These are phyloP conservation scores for Pentamera pediparva DNA, from an alignment of 53 echinoderm and acorn worm species.

Conservation along the genomic window DNA sequence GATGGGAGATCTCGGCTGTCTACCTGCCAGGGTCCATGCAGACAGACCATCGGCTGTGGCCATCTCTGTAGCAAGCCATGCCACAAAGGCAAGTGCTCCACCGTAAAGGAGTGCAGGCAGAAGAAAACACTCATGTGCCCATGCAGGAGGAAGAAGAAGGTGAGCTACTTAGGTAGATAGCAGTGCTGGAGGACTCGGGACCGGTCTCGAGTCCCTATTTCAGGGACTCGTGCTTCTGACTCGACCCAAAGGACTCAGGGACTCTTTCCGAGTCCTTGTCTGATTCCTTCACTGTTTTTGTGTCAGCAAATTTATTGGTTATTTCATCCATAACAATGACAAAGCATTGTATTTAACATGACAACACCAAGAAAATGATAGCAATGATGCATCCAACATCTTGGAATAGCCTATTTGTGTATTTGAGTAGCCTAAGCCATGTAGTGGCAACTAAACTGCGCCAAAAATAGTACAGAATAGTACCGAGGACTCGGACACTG, in stretches of 20 bases:
- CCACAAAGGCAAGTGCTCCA: slow-evolving; percentile 71
- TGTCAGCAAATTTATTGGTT: background rate
- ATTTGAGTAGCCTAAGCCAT: no score
- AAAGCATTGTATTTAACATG: no score
- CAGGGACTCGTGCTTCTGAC: background rate
- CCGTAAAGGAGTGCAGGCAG: slow-evolving; percentile 49
- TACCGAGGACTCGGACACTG: no score
- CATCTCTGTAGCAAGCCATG: slow-evolving; percentile 74
- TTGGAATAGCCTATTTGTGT: no score
- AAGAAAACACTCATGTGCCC: slow-evolving; percentile 61
- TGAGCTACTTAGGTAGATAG: no score
- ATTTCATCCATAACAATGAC: background rate
- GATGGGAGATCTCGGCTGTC: slow-evolving; percentile 39
- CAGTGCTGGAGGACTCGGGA: background rate
- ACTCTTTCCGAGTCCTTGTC: background rate
- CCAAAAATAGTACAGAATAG: no score
- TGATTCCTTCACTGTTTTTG: background rate
- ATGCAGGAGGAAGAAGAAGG: slow-evolving; percentile 84
- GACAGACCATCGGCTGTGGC: slow-evolving; percentile 56
- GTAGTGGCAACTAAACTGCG: no score
- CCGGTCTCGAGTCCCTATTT: background rate
- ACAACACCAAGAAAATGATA: no score
- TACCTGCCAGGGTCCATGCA: slow-evolving; percentile 84
- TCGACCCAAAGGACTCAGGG: background rate
- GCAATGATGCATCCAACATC: no score